Conservation (phyloP, 2,797 vertebrate species). For the Pseudopleuronectes americanus region DNA sequence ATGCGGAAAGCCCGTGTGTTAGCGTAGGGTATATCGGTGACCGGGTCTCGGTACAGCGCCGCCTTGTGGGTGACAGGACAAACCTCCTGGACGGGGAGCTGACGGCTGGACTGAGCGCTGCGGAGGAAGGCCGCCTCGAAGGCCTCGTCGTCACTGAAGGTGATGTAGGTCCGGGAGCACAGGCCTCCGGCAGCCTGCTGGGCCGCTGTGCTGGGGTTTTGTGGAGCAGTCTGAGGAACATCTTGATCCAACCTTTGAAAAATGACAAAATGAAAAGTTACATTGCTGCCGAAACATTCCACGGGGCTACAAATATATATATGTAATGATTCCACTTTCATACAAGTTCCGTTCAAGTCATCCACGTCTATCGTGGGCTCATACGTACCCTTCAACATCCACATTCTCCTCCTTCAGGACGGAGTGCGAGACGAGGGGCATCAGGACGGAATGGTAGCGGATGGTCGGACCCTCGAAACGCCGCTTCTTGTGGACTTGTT, state of each 20-base stretch:
- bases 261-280: background rate
- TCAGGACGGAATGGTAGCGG: constrained; percentile 92
- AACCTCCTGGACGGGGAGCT: constrained; percentile 88
- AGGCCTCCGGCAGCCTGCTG: constrained; percentile 67
- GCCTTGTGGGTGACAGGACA: constrained; percentile 95
- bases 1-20: constrained; percentile 93
- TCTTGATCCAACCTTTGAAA: constrained; percentile 91
- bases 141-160: constrained; percentile 92
- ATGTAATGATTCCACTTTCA: too few relatives aligned
- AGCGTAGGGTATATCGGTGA: constrained; percentile 96
- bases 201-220: constrained; percentile 58
- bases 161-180: constrained; percentile 93
- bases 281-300: background rate
- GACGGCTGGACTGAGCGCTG: constrained; percentile 56
- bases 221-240: constrained; percentile 65
- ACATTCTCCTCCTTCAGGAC: constrained; percentile 93
- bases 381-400: constrained; percentile 91
- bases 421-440: constrained; percentile 89
- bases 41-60: constrained; percentile 92
- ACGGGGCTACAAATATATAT: background rate
- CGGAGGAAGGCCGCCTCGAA: constrained; percentile 86
- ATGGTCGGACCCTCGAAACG: constrained; percentile 91
- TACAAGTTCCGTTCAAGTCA: background rate
- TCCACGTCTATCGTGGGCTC: background rate
- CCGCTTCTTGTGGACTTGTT: constrained; percentile 94